Conservation (phyloP, 2,113 vertebrate genomes). For the Pelmatolapia mariae region DNA sequence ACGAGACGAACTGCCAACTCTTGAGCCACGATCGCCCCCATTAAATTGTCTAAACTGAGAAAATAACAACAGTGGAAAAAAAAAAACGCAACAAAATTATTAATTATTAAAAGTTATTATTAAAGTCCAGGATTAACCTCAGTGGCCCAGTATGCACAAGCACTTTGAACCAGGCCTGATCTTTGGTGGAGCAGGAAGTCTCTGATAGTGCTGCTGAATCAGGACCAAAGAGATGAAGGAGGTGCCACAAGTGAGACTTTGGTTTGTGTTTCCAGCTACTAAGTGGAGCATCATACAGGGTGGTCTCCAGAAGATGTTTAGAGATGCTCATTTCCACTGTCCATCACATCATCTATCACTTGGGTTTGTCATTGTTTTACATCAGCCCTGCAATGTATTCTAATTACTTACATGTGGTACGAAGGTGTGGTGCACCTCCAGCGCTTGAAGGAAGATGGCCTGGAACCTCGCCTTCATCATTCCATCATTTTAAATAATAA, state of each 20-base stretch:
- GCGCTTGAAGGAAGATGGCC: accelerated
- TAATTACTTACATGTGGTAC: not conserved
- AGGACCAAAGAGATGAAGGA: not conserved
- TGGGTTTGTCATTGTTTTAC: not conserved
- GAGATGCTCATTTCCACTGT: not conserved
- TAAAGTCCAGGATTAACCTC: not conserved
- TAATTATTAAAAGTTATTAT: not conserved
- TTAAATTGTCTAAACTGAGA: not conserved
- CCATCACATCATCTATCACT: not conserved
- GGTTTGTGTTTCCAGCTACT: not conserved
- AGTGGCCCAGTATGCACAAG: not conserved
- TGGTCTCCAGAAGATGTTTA: not conserved
- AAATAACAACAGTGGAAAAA: not conserved
- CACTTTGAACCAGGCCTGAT: not conserved
- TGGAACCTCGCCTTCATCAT: not conserved
- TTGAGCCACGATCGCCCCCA: too few relatives aligned
- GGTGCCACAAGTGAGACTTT: not conserved
- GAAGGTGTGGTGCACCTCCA: not conserved
- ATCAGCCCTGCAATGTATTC: accelerated
- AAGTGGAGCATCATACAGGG: not conserved
- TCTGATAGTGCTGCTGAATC: not conserved
- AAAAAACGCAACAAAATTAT: not conserved
- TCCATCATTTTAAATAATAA: too few relatives aligned
- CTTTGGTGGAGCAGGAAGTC: not conserved
- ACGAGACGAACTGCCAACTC: too few relatives aligned